These are phyloP conservation scores for Alcis repandata DNA, from an alignment of 2,888 invertebrate species.

Conservation along the genomic window DNA sequence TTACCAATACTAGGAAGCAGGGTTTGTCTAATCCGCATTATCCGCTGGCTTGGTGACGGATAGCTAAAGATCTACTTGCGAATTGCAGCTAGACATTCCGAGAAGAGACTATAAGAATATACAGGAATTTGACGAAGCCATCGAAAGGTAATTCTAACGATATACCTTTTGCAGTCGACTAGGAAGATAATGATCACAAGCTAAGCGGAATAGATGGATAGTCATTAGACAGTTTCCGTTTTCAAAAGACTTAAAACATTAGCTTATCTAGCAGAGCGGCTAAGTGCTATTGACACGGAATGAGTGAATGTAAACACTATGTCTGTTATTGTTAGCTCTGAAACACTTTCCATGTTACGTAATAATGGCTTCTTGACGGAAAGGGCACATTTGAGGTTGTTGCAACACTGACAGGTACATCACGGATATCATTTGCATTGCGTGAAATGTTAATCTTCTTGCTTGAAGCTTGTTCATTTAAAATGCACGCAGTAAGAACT, in stretches of 20 bases:
- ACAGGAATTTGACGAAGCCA: conserved; percentile 6
- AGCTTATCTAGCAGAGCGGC: background rate
- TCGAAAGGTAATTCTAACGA: background rate
- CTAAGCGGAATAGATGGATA: background rate
- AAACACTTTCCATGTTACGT: conserved; percentile 40
- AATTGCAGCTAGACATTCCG: conserved; percentile 9
- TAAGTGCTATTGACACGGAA: conserved; percentile 24
- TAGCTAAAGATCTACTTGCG: conserved; percentile 36
- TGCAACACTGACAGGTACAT: conserved; percentile 27
- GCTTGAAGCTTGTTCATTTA: background rate
- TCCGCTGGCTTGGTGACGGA: conserved; percentile 33
- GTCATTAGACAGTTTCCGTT: background rate
- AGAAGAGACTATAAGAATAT: conserved; percentile 10
- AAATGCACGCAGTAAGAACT: background rate
- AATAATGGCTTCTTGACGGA: conserved; percentile 41
- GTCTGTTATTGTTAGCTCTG: conserved; percentile 16
- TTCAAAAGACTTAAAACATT: background rate
- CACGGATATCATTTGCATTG: conserved; percentile 22
- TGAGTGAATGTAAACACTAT: conserved; percentile 40
- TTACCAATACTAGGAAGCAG: conserved; percentile 63
- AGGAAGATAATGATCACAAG: background rate
- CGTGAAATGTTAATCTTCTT: conserved; percentile 22
- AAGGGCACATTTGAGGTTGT: conserved; percentile 39
- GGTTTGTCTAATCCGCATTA: conserved; percentile 56
- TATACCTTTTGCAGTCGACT: background rate